Percentiles rank a stretch among this genome's conserved stretches.
Conservation (phyloP, 2,113 vertebrate genomes). For the Takifugu bimaculatus region DNA sequence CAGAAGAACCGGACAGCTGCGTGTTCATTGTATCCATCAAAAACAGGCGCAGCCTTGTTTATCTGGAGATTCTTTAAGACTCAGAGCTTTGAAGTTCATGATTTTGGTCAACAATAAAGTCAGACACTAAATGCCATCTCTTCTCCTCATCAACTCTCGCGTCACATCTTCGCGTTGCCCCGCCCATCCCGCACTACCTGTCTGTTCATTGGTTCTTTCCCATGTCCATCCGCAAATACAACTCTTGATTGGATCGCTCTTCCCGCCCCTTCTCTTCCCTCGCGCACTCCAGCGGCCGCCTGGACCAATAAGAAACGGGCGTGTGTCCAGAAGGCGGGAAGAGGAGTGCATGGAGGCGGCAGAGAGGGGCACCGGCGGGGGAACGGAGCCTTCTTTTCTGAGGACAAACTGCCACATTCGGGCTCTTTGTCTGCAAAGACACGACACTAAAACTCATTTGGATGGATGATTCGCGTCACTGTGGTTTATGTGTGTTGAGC, state of each 20-base stretch:
- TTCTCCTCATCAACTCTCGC: conserved; percentile 64
- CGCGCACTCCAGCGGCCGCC: background rate
- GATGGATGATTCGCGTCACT: background rate
- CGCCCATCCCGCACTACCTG: conserved; percentile 1
- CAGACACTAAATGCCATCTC: conserved; percentile 37
- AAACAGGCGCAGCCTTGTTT: no score
- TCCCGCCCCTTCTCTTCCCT: background rate
- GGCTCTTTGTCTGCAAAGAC: conserved; percentile 32
- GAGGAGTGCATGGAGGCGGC: conserved; percentile 19
- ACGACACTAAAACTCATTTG: background rate
- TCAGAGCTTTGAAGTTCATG: conserved; percentile 1
- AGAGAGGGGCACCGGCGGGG: conserved; percentile 6
- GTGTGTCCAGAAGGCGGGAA: conserved; percentile 35
- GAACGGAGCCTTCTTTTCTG: conserved; percentile 18
- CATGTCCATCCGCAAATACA: conserved; percentile 21
- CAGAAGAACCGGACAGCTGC: no score
- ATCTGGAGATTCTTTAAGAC: background rate
- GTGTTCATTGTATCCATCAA: no score
- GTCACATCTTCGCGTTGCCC: conserved; percentile 47
- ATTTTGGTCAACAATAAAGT: background rate
- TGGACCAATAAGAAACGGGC: conserved; percentile 54
- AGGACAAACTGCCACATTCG: conserved; percentile 26
- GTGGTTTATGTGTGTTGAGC: background rate
- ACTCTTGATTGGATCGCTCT: conserved; percentile 60
- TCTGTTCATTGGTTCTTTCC: conserved; percentile 33